These are phyloP conservation scores for Upupa epops DNA, from an alignment of 2,113 vertebrate genomes.

Conservation along the genomic window DNA sequence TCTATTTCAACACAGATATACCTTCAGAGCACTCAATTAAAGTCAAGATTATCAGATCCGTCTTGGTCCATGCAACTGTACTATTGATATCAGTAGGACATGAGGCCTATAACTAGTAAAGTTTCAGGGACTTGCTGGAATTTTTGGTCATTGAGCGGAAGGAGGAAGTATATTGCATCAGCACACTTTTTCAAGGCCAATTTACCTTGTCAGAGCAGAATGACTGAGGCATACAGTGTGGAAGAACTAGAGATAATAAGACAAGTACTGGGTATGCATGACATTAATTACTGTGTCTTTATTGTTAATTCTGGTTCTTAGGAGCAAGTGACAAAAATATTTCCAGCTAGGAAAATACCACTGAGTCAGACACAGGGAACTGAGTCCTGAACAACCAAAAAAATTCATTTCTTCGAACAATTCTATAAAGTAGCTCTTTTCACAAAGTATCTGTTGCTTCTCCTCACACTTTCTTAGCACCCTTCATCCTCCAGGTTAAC, in stretches of 20 bases:
- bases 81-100: background rate
- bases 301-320: background rate
- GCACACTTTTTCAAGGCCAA: background rate
- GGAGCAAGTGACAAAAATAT: background rate
- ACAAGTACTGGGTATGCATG: accelerated
- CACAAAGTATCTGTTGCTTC: slow-evolving; percentile 36
- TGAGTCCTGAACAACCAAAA: slow-evolving; percentile 9
- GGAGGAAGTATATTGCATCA: background rate
- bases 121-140: background rate
- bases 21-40: background rate
- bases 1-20: background rate
- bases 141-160: background rate
- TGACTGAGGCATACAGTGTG: background rate
- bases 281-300: background rate
- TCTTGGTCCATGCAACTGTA: background rate
- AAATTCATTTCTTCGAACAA: background rate
- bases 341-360: background rate
- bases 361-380: background rate
- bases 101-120: background rate
- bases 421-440: background rate
- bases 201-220: background rate
- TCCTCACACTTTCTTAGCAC: slow-evolving; percentile 35
- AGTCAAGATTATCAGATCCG: background rate
- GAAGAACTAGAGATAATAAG: background rate
- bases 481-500: slow-evolving; percentile 42